A percentile compares a stretch with the other conserved stretches of the same genome.
Conservation (phyloP, 2,797 vertebrate genomes). For the Florisuga fusca region DNA sequence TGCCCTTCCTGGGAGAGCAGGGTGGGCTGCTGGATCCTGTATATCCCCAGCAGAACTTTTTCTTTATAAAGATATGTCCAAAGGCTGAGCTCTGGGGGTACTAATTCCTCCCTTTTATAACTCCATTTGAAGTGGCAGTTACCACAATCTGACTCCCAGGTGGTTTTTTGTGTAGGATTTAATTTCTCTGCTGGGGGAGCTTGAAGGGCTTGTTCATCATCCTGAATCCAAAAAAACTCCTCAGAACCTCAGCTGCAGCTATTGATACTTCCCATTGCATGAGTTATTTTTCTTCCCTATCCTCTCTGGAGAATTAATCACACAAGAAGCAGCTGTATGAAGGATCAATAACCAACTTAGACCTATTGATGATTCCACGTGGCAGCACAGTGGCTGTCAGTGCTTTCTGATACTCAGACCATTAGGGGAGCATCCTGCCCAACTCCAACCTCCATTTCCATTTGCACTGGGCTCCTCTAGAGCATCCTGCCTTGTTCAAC, state of each 20-base stretch:
- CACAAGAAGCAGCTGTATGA: background rate
- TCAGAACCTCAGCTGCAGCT: background rate
- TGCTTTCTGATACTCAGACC: background rate
- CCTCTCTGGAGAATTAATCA: slow-evolving; percentile 41
- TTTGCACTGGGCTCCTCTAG: background rate
- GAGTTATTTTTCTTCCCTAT: slow-evolving; percentile 1
- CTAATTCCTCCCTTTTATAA: background rate
- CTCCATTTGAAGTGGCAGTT: background rate
- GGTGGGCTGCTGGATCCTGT: background rate
- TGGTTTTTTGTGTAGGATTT: background rate
- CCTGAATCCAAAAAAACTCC: slow-evolving; percentile 3
- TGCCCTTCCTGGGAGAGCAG: background rate
- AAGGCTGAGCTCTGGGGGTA: background rate
- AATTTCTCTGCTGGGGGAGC: background rate
- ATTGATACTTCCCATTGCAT: background rate
- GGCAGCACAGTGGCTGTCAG: rapidly evolving
- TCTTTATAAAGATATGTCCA: background rate
- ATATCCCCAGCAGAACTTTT: background rate
- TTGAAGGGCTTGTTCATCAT: background rate
- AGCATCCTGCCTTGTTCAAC: background rate
- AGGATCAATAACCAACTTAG: background rate
- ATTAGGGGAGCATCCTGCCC: background rate
- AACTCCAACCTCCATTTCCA: background rate
- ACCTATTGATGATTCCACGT: background rate
- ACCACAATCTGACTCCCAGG: background rate